phyloP scores from a whole-genome alignment of 2,113 vertebrate species.

The Rhizomys pruinosus region DNA sequence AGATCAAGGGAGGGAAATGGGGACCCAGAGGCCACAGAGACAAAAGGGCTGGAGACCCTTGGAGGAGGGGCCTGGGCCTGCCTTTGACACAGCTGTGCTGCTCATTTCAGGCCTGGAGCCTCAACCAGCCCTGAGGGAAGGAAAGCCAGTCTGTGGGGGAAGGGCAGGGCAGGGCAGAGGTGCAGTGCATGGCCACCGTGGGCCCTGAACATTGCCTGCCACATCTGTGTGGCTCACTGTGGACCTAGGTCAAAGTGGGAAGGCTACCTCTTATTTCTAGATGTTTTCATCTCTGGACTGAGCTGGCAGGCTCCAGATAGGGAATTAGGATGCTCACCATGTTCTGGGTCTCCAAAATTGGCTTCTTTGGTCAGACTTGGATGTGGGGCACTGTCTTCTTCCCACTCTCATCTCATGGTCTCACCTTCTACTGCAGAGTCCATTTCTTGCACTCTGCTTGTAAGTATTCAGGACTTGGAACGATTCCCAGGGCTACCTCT shows the following conservation, averaged over 20 bases:
- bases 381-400: neutral
- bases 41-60: constrained; percentile 75
- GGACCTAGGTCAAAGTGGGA: neutral
- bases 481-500: neutral
- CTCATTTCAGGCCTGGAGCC: constrained; percentile 77
- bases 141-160: constrained; percentile 40
- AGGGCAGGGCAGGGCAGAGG: neutral
- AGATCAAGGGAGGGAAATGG: constrained; percentile 76
- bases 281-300: neutral
- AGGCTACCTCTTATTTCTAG: neutral
- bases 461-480: neutral
- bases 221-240: neutral
- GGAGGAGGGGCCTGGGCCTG: constrained; percentile 70
- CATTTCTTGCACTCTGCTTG: neutral
- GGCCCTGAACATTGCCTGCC: constrained; percentile 54
- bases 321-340: neutral
- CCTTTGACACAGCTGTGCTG: constrained; percentile 80
- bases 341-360: neutral
- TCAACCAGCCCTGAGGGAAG: constrained; percentile 48
- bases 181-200: neutral
- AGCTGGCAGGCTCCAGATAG: fast-evolving
- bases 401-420: fast-evolving
- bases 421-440: neutral
- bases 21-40: constrained; percentile 75
- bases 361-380: neutral